Conservation (phyloP, 2,888 invertebrate genomes). For the Elmis aenea region DNA sequence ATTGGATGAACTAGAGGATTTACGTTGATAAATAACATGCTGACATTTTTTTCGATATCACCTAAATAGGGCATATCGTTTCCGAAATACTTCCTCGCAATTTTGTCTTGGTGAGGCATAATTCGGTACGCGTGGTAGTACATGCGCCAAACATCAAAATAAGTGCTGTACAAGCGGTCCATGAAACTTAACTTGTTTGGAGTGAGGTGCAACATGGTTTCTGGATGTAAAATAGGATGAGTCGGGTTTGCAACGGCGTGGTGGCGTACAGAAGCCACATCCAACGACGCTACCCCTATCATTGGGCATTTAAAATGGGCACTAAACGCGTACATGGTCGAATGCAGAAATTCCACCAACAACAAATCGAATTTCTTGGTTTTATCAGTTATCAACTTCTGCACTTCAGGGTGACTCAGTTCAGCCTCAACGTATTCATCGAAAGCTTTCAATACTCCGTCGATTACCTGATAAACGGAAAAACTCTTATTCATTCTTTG, state of each 20-base stretch:
- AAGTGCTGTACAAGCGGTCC: constrained; percentile 33
- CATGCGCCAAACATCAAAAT: constrained; percentile 30
- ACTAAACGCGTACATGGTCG: constrained; percentile 25
- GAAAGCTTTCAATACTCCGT: constrained; percentile 14
- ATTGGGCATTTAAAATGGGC: constrained; percentile 23
- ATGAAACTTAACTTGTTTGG: constrained; percentile 46
- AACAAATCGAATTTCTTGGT: constrained; percentile 30
- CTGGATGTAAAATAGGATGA: constrained; percentile 32
- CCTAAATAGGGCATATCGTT: constrained; percentile 35
- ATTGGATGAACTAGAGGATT: constrained; percentile 36
- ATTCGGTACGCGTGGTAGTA: constrained; percentile 27
- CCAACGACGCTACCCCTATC: constrained; percentile 31
- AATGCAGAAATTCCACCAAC: constrained; percentile 26
- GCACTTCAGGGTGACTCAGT: constrained; percentile 24
- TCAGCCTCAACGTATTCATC: constrained; percentile 21
- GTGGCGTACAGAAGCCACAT: constrained; percentile 29
- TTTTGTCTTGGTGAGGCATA: constrained; percentile 29
- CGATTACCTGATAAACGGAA: constrained; percentile 19
- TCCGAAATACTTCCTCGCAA: constrained; percentile 37
- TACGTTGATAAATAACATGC: constrained; percentile 34
- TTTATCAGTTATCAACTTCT: constrained; percentile 26
- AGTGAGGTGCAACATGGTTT: constrained; percentile 31
- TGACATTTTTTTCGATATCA: constrained; percentile 37
- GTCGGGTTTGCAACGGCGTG: constrained; percentile 30
- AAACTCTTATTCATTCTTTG: constrained; percentile 17